Evolutionary conservation across 1,140 invertebrate species (phyloP).

Genomic region (Muscidifurax raptorellus): DNA sequence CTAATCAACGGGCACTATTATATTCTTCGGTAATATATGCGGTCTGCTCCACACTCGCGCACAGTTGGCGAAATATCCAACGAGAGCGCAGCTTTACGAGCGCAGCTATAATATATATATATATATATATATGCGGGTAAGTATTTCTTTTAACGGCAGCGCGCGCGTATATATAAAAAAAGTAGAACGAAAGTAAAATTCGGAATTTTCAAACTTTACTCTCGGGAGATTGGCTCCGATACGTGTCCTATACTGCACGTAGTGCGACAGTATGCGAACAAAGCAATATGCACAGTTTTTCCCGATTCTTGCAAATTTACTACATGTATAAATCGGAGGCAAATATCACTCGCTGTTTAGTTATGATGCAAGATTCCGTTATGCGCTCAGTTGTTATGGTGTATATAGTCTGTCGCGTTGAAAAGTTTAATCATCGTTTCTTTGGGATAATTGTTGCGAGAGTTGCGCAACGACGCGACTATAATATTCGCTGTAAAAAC

Average conservation of each 20-base stretch:
- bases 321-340: too few relatives aligned
- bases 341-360: too few relatives aligned
- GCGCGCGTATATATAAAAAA: neutral
- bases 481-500: neutral
- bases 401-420: too few relatives aligned
- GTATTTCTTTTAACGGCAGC: neutral
- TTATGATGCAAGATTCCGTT: neutral
- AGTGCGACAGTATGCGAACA: too few relatives aligned
- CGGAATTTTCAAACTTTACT: neutral
- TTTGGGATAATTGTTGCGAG: neutral
- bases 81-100: neutral
- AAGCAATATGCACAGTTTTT: too few relatives aligned
- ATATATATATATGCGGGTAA: neutral
- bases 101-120: neutral
- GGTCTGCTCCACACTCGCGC: too few relatives aligned
- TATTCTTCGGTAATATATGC: neutral
- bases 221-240: too few relatives aligned
- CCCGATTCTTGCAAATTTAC: too few relatives aligned
- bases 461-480: neutral
- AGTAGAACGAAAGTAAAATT: conserved; percentile 30
- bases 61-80: too few relatives aligned
- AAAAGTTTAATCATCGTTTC: neutral
- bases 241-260: too few relatives aligned
- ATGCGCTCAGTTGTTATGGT: neutral
- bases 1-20: neutral